Percentiles rank a stretch among this genome's conserved stretches.
These are phyloP conservation scores for Gadus chalcogrammus DNA, from an alignment of 2,113 vertebrate genomes.

Conservation along the genomic window DNA sequence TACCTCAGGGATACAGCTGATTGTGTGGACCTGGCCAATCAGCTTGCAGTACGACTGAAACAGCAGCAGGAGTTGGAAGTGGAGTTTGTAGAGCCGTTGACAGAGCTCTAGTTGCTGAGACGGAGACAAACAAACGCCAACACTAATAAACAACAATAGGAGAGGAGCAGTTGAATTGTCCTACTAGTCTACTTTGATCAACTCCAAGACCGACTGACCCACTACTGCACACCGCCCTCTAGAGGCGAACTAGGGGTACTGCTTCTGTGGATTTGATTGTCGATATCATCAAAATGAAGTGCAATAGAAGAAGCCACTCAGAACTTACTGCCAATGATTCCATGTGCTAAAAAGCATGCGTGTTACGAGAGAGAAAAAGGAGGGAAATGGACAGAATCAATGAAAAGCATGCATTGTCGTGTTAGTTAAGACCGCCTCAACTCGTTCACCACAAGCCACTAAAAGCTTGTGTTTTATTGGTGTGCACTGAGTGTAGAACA, in stretches of 20 bases:
- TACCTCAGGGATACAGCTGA: slow-evolving; percentile 88
- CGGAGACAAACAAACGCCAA: slow-evolving; percentile 11
- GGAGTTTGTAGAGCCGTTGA: slow-evolving; percentile 92
- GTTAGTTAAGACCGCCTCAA: neutral
- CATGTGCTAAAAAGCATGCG: slow-evolving; percentile 96
- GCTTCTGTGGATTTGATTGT: neutral
- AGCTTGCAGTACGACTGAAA: slow-evolving; percentile 97
- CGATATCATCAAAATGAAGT: neutral
- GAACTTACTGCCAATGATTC: slow-evolving; percentile 96
- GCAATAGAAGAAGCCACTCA: slow-evolving; percentile 69
- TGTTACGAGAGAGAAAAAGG: slow-evolving; percentile 83
- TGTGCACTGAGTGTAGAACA: too few relatives aligned
- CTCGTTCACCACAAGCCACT: too few relatives aligned
- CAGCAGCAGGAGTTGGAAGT: slow-evolving; percentile 92
- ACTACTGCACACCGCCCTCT: too few relatives aligned
- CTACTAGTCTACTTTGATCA: too few relatives aligned
- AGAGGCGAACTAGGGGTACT: too few relatives aligned
- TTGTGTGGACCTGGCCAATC: slow-evolving; percentile 87
- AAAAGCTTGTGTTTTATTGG: too few relatives aligned
- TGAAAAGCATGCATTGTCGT: slow-evolving; percentile 78
- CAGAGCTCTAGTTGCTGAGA: slow-evolving; percentile 91
- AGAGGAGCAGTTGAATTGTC: too few relatives aligned
- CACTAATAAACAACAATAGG: neutral
- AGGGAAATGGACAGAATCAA: slow-evolving; percentile 82
- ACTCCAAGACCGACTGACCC: too few relatives aligned